phyloP scores from a whole-genome alignment of 2,888 invertebrate species.

The Pseudoips prasinana region DNA sequence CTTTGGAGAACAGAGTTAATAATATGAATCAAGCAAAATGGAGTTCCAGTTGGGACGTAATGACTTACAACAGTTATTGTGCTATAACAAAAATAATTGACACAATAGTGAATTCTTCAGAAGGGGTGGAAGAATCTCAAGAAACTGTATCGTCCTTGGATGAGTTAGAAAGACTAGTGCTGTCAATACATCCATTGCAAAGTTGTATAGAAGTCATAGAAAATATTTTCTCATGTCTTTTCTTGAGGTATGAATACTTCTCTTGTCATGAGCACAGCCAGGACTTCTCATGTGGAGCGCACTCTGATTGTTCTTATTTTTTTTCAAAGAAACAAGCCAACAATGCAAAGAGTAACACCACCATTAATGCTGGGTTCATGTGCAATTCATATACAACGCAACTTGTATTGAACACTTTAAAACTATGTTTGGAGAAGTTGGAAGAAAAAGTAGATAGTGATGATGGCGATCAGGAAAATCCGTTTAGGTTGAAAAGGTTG shows the following conservation, averaged over 20 bases:
- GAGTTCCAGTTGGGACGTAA: constrained; percentile 65
- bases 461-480: constrained; percentile 45
- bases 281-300: constrained; percentile 66
- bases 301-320: constrained; percentile 76
- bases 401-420: constrained; percentile 81
- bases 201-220: constrained; percentile 85
- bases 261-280: constrained; percentile 75
- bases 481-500: constrained; percentile 53
- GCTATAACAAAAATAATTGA: constrained; percentile 76
- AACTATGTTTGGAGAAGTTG: constrained; percentile 75
- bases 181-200: constrained; percentile 68
- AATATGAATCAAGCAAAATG: constrained; percentile 38
- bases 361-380: constrained; percentile 74
- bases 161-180: constrained; percentile 70
- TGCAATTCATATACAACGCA: constrained; percentile 83
- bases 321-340: constrained; percentile 67
- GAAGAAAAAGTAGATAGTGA: constrained; percentile 53
- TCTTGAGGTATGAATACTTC: constrained; percentile 84
- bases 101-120: constrained; percentile 65
- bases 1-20: constrained; percentile 47
- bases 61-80: constrained; percentile 76
- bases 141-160: constrained; percentile 67
- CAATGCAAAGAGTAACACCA: constrained; percentile 44
- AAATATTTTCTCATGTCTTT: constrained; percentile 87
- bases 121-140: constrained; percentile 53